Conservation (phyloP, 2,113 vertebrate genomes). For the Thamnaconus septentrionalis region DNA sequence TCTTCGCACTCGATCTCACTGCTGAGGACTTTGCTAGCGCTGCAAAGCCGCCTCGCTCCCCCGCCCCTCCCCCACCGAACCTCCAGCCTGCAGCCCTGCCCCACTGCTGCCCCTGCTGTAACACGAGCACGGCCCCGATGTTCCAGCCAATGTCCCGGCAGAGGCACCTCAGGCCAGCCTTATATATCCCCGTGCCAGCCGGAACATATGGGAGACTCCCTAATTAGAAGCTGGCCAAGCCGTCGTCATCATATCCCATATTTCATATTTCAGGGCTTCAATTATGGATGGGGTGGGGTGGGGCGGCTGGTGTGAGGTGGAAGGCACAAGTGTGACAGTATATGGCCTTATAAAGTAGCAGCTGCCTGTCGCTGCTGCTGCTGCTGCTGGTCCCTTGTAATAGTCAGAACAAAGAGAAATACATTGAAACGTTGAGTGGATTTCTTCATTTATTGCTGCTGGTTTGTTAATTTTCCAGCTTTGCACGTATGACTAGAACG, state of each 20-base stretch:
- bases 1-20: constrained; percentile 41
- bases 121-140: constrained; percentile 44
- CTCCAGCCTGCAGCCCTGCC: constrained; percentile 7
- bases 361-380: constrained; percentile 1
- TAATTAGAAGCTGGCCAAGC: constrained; percentile 74
- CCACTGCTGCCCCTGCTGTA: constrained; percentile 44
- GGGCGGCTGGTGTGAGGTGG: constrained; percentile 42
- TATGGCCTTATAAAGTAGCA: constrained; percentile 65
- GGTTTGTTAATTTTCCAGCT: background rate
- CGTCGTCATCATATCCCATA: constrained; percentile 61
- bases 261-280: constrained; percentile 69
- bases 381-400: no score
- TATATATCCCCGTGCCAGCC: constrained; percentile 69
- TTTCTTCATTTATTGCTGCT: background rate
- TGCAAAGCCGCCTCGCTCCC: constrained; percentile 49
- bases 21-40: constrained; percentile 65
- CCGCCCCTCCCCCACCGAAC: background rate
- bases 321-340: constrained; percentile 46
- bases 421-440: background rate
- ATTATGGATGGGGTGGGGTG: constrained; percentile 28
- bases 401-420: no score
- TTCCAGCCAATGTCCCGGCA: constrained; percentile 55
- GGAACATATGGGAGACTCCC: constrained; percentile 66
- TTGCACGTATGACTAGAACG: no score
- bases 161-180: constrained; percentile 41